These are phyloP conservation scores for Genyomyrus donnyi DNA, from an alignment of 2,113 vertebrate species.

Conservation along the genomic window DNA sequence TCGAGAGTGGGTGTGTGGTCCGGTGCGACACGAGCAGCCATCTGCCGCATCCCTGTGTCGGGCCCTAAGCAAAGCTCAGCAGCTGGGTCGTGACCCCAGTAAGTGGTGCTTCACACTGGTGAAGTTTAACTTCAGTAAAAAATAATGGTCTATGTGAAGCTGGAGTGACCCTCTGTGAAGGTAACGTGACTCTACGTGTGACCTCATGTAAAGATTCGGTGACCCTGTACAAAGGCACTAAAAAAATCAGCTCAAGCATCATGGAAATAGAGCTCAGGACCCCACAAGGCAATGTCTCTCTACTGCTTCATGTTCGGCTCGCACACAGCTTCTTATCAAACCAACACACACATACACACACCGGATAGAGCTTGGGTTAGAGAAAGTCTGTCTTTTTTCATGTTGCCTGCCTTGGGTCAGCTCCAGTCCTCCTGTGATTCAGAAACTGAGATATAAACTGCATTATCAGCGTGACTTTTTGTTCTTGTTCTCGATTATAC, in stretches of 20 bases:
- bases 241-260: background rate
- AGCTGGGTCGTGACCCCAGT: background rate
- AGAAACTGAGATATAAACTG: background rate
- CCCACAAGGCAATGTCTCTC: background rate
- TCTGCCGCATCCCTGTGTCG: background rate
- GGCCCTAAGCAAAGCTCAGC: background rate
- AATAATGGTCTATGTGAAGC: background rate
- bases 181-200: background rate
- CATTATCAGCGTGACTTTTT: background rate
- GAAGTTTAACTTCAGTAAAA: background rate
- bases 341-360: background rate
- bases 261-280: background rate
- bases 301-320: background rate
- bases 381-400: background rate
- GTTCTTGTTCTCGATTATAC: background rate
- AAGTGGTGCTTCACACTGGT: background rate
- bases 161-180: background rate
- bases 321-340: background rate
- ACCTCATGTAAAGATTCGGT: background rate
- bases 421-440: background rate
- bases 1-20: background rate
- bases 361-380: background rate
- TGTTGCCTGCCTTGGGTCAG: background rate
- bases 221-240: background rate
- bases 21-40: background rate